Percentiles rank a stretch among this genome's conserved stretches.
These are phyloP conservation scores for Globia sparganii DNA, from an alignment of 2,888 invertebrate species.

Conservation along the genomic window DNA sequence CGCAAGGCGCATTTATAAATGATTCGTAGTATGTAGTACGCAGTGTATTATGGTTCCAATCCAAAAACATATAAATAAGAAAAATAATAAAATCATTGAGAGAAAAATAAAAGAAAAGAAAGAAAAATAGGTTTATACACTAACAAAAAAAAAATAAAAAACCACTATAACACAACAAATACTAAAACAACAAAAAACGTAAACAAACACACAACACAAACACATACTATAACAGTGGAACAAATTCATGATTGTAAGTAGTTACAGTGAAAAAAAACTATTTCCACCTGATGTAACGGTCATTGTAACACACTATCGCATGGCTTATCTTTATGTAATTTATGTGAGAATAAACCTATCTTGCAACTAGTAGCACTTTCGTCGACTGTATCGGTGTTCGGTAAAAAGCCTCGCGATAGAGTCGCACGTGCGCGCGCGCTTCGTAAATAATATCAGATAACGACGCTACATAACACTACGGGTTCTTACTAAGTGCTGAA, in stretches of 20 bases:
- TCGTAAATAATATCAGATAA: slow-evolving; percentile 54
- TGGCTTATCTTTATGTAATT: slow-evolving; percentile 22
- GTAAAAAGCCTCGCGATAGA: slow-evolving; percentile 56
- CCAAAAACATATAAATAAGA: neutral
- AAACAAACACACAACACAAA: too few species aligned
- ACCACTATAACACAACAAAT: too few species aligned
- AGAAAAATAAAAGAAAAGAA: too few species aligned
- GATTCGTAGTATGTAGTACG: neutral
- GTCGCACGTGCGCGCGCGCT: slow-evolving; percentile 61
- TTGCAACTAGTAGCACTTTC: slow-evolving; percentile 41
- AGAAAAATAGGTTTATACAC: too few species aligned
- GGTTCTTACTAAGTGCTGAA: slow-evolving; percentile 18
- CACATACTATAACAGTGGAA: neutral
- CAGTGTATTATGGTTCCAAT: too few species aligned
- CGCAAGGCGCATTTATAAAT: neutral
- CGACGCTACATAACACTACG: slow-evolving; percentile 14
- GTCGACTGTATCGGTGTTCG: slow-evolving; percentile 20
- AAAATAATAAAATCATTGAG: neutral
- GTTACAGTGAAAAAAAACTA: neutral
- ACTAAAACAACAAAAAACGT: too few species aligned
- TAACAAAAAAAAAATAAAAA: too few species aligned
- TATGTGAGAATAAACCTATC: slow-evolving; percentile 38
- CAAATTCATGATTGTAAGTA: neutral
- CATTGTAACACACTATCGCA: neutral
- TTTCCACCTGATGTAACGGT: neutral